These are phyloP conservation scores for Cordilura impudica DNA, from an alignment of 2,888 invertebrate species.

Conservation along the genomic window DNA sequence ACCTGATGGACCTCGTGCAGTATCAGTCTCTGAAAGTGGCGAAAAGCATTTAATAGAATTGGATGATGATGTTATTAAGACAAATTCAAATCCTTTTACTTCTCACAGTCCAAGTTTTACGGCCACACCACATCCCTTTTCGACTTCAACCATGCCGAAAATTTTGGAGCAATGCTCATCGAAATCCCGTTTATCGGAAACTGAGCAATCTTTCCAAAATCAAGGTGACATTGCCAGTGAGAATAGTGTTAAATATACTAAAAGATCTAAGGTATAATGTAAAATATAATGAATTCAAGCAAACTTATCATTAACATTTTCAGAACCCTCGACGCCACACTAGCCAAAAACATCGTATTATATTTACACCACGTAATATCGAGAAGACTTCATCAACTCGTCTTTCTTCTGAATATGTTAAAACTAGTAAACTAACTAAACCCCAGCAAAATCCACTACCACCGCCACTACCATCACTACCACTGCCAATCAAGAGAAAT, in stretches of 20 bases:
- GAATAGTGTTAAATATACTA: conserved; percentile 16
- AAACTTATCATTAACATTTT: not conserved
- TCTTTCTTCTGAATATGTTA: not conserved
- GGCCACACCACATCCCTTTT: not conserved
- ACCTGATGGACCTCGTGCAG: conserved; percentile 52
- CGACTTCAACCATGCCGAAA: conserved; percentile 3
- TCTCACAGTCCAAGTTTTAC: not conserved
- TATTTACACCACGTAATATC: conserved; percentile 55
- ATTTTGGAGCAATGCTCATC: conserved; percentile 30
- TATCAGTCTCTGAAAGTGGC: conserved; percentile 49
- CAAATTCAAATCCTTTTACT: conserved; percentile 26
- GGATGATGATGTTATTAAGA: conserved; percentile 9
- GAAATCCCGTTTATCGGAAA: not conserved
- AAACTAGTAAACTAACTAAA: not conserved
- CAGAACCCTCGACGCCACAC: conserved; percentile 37
- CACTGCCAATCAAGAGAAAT: not conserved
- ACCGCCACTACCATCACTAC: not conserved
- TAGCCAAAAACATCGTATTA: conserved; percentile 48
- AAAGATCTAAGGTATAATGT: conserved; percentile 25
- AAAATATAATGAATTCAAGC: not conserved
- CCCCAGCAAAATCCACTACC: not conserved
- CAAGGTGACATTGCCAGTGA: not conserved
- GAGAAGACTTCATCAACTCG: conserved; percentile 6
- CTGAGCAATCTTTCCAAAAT: not conserved
- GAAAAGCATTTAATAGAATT: conserved; percentile 55